Conservation (phyloP, 2,797 vertebrate genomes). For the Enteromius radiatus region DNA sequence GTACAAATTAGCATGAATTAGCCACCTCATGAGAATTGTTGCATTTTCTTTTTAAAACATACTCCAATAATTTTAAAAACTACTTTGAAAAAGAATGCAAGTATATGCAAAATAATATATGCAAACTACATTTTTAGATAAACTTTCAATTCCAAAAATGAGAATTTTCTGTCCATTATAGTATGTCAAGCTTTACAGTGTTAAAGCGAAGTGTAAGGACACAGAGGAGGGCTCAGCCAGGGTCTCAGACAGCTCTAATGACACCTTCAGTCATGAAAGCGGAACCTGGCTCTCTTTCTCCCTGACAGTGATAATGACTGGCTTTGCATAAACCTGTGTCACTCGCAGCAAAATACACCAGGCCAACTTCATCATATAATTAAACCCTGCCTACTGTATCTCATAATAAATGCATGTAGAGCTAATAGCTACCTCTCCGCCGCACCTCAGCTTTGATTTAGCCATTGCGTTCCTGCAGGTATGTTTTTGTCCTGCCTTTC, state of each 20-base stretch:
- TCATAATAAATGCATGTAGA: conserved; percentile 87
- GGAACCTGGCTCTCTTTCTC: conserved; percentile 82
- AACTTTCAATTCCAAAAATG: not conserved
- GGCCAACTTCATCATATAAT: conserved; percentile 86
- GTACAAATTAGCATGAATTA: no score
- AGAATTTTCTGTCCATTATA: not conserved
- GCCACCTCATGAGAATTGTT: no score
- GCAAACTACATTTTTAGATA: not conserved
- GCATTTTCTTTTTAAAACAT: not conserved
- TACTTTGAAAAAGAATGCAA: not conserved
- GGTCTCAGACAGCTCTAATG: conserved; percentile 82
- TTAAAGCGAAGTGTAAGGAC: conserved; percentile 11
- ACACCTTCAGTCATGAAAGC: conserved; percentile 82
- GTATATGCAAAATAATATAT: no score
- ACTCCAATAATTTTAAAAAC: not conserved
- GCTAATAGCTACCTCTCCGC: conserved; percentile 84
- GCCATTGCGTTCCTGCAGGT: conserved; percentile 49
- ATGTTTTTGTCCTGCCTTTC: conserved; percentile 53
- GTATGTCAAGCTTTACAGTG: not conserved
- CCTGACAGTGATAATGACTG: conserved; percentile 88
- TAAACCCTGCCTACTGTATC: conserved; percentile 83
- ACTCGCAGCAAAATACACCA: conserved; percentile 78
- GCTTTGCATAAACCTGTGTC: conserved; percentile 80
- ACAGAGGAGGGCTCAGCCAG: conserved; percentile 55
- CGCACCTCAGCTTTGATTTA: conserved; percentile 63